phyloP scores from a whole-genome alignment of 2,797 vertebrate species.

The Neosilurus mollespiculum region DNA sequence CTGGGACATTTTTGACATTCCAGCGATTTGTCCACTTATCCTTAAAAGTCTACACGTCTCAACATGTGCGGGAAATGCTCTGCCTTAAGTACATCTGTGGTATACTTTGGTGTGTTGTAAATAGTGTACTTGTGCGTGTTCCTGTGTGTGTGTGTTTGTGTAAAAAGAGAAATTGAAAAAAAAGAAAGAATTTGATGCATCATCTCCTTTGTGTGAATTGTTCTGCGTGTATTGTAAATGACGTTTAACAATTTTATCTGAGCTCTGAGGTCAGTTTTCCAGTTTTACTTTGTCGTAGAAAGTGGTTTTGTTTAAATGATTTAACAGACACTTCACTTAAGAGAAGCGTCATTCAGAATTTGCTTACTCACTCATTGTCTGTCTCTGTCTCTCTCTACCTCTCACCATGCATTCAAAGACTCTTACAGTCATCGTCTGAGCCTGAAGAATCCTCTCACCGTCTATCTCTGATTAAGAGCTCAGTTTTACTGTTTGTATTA shows the following conservation, averaged over 20 bases:
- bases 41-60: constrained; percentile 40
- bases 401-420: constrained; percentile 11
- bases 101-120: neutral
- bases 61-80: constrained; percentile 33
- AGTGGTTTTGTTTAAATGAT: neutral
- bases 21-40: constrained; percentile 44
- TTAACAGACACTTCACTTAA: constrained; percentile 1
- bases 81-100: neutral
- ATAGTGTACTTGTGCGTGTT: too few species aligned
- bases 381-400: neutral
- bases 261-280: neutral
- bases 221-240: neutral
- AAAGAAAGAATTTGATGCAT: neutral
- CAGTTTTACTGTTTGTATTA: constrained; percentile 19
- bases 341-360: constrained; percentile 16
- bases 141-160: too few species aligned
- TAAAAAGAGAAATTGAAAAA: neutral
- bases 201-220: neutral
- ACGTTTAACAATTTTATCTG: neutral
- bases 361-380: constrained; percentile 17
- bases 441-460: constrained; percentile 10
- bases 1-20: constrained; percentile 51
- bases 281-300: neutral
- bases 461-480: constrained; percentile 23
- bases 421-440: constrained; percentile 9